A percentile compares a stretch with the other conserved stretches of the same genome.
These are phyloP conservation scores for Conus ventricosus DNA, from an alignment of 1,140 invertebrate genomes.

Conservation along the genomic window DNA sequence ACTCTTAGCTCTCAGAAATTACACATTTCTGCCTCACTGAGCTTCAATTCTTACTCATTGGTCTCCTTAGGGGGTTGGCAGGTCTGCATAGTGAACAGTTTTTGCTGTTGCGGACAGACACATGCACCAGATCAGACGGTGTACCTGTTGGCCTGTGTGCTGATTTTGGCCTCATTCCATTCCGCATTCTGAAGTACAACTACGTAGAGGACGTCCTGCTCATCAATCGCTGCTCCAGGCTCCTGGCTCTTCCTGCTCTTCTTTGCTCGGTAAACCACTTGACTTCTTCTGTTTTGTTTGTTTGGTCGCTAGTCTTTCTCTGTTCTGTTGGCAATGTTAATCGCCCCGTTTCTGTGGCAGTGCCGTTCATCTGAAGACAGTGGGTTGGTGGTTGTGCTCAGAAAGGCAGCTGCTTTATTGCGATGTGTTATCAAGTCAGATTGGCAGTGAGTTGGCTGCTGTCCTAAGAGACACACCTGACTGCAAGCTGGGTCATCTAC, in stretches of 20 bases:
- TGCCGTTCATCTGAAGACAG: too few species aligned
- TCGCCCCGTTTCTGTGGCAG: background rate
- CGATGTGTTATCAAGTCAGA: too few species aligned
- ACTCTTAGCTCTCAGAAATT: too few species aligned
- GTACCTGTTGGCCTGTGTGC: constrained; percentile 92
- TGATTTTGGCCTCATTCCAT: constrained; percentile 94
- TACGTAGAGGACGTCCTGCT: constrained; percentile 91
- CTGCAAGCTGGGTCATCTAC: too few species aligned
- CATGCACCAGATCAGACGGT: constrained; percentile 96
- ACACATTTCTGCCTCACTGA: too few species aligned
- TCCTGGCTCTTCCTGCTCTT: constrained; percentile 99
- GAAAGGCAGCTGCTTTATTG: too few species aligned
- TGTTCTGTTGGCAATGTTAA: background rate
- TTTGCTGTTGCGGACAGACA: constrained; percentile 79
- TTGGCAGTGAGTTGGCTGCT: too few species aligned
- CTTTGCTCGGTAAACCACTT: constrained; percentile 90
- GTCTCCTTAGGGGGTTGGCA: too few species aligned
- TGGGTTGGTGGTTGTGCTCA: too few species aligned
- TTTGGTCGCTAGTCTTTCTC: background rate
- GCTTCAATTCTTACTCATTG: too few species aligned
- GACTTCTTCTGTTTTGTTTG: background rate
- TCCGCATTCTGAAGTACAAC: constrained; percentile 80
- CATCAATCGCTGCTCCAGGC: constrained; percentile 92
- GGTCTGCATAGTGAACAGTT: too few species aligned
- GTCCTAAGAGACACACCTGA: too few species aligned